Evolutionary conservation across 2,888 invertebrate species (phyloP).

Genomic region (Cenopis cana): DNA sequence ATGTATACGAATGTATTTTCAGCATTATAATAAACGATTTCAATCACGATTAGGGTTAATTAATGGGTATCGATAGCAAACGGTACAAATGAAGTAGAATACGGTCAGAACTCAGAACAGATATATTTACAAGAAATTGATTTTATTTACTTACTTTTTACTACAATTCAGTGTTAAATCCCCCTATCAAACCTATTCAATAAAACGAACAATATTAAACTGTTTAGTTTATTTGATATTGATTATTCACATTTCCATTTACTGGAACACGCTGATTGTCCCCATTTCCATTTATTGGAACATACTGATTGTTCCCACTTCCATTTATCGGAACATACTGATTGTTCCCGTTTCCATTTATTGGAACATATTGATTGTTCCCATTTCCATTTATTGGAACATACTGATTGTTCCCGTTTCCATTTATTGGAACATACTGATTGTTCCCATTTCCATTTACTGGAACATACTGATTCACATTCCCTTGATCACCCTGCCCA

Average conservation of each 20-base stretch:
- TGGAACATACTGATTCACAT: slow-evolving; percentile 3
- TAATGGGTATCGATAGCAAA: too few relatives aligned
- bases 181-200: background rate
- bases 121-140: too few relatives aligned
- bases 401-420: slow-evolving; percentile 1
- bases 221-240: background rate
- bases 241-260: background rate
- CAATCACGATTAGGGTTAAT: too few relatives aligned
- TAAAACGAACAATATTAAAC: background rate
- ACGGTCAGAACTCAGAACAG: too few relatives aligned
- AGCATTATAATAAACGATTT: too few relatives aligned
- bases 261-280: slow-evolving; percentile 1
- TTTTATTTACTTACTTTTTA: too few relatives aligned
- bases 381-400: background rate
- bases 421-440: background rate
- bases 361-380: background rate
- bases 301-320: background rate
- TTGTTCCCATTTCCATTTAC: background rate
- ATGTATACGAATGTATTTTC: too few relatives aligned
- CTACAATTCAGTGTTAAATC: too few relatives aligned
- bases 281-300: too few relatives aligned
- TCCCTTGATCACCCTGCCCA: background rate
- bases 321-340: background rate
- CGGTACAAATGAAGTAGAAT: too few relatives aligned
- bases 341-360: background rate